These are phyloP conservation scores for Zoanthus solanderi DNA, from an alignment of 92 coral and sea anemone species.

Conservation along the genomic window DNA sequence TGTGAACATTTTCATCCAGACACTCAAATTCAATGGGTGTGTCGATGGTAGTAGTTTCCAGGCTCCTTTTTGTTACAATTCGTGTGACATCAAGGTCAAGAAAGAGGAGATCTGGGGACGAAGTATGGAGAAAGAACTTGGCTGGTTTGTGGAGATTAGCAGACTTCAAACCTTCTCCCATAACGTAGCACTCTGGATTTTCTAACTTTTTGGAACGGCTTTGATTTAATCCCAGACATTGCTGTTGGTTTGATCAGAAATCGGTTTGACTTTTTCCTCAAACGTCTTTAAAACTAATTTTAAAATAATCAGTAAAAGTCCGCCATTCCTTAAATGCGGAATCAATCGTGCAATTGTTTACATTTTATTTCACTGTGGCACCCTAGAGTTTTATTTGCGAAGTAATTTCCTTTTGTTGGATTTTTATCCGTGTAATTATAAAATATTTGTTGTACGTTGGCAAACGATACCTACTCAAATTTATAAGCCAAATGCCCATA, in stretches of 20 bases:
- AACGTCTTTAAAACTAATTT: neutral
- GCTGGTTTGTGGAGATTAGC: conserved; percentile 79
- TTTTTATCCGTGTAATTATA: too few relatives aligned
- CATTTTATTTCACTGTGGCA: neutral
- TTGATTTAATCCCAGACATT: conserved; percentile 72
- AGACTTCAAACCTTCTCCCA: conserved; percentile 78
- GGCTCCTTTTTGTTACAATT: conserved; percentile 67
- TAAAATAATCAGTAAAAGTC: too few relatives aligned
- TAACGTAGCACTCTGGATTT: conserved; percentile 74
- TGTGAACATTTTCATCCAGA: conserved; percentile 78
- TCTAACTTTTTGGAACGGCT: conserved; percentile 64
- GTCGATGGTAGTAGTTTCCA: conserved; percentile 51
- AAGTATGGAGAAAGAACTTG: conserved; percentile 73
- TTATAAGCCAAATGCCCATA: too few relatives aligned
- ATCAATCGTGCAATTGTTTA: neutral
- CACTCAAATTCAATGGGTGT: conserved; percentile 84
- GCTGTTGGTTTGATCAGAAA: conserved; percentile 51
- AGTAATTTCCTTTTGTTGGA: too few relatives aligned
- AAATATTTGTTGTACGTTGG: too few relatives aligned
- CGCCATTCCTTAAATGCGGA: neutral
- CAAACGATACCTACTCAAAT: too few relatives aligned
- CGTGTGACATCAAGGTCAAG: conserved; percentile 81
- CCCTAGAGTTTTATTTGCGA: too few relatives aligned
- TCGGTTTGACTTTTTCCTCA: neutral
- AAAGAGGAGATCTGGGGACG: conserved; percentile 81